Evolutionary conservation across 2,888 invertebrate species (phyloP).

Genomic region (Chelonus formosanus): DNA sequence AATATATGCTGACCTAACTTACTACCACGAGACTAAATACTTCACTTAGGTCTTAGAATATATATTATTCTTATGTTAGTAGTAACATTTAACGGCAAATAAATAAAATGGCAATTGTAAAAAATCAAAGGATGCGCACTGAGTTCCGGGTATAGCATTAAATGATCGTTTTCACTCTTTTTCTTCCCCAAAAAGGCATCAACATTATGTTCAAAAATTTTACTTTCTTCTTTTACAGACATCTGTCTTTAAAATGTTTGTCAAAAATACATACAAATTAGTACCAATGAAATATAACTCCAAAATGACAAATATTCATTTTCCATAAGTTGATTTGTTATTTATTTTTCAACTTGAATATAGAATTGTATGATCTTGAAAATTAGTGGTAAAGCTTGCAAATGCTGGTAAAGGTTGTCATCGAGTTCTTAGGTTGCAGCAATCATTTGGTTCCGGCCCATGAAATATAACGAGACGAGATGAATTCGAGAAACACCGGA

Average conservation of each 20-base stretch:
- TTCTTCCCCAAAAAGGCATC: background rate
- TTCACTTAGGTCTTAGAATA: background rate
- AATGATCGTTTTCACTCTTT: conserved; percentile 21
- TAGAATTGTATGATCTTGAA: too few species aligned
- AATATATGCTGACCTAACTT: conserved; percentile 36
- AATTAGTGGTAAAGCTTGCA: background rate
- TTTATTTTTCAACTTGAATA: too few species aligned
- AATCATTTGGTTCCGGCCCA: conserved; percentile 28
- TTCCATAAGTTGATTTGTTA: too few species aligned
- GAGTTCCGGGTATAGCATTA: conserved; percentile 17
- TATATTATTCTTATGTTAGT: conserved; percentile 2
- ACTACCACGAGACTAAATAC: background rate
- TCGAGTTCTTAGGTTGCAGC: conserved; percentile 12
- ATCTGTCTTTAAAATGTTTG: too few species aligned
- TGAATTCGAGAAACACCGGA: conserved; percentile 18
- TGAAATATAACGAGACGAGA: conserved; percentile 14
- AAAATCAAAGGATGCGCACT: conserved; percentile 31
- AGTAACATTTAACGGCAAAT: conserved; percentile 21
- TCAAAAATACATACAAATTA: too few species aligned
- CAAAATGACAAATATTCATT: too few species aligned
- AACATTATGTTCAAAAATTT: background rate
- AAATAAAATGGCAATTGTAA: conserved; percentile 26
- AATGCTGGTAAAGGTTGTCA: conserved; percentile 1
- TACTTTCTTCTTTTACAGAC: conserved; percentile 11
- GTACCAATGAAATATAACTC: too few species aligned